phyloP scores from a whole-genome alignment of 2,113 vertebrate genomes.

The Sarotherodon lohbergeri region DNA sequence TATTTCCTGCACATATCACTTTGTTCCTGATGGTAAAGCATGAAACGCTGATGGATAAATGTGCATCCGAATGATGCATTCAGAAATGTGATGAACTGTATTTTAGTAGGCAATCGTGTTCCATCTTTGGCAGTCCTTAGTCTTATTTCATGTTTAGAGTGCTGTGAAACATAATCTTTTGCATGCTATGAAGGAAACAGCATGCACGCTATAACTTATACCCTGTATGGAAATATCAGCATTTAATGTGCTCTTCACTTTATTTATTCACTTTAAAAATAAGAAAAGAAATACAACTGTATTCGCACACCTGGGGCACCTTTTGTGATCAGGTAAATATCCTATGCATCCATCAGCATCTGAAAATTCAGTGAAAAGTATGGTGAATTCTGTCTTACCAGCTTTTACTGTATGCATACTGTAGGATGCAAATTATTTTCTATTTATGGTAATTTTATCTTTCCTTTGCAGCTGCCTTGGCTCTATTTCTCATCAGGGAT shows the following conservation, averaged over 20 bases:
- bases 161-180: background rate
- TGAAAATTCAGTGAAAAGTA: background rate
- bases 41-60: background rate
- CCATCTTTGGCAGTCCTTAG: background rate
- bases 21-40: background rate
- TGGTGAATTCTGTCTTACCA: background rate
- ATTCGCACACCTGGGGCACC: background rate
- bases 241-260: background rate
- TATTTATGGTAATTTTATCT: conserved; percentile 46
- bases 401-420: background rate
- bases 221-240: background rate
- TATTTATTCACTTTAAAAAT: background rate
- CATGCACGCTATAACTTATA: background rate
- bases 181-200: background rate
- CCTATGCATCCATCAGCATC: background rate
- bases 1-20: background rate
- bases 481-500: conserved; percentile 27
- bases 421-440: conserved; percentile 16
- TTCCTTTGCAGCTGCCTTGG: conserved; percentile 39
- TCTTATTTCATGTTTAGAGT: background rate
- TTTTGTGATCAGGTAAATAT: background rate
- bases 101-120: background rate
- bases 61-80: background rate
- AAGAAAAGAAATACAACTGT: background rate
- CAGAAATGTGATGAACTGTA: background rate